These are phyloP conservation scores for Pavo muticus DNA, from an alignment of 2,113 vertebrate species.

Conservation along the genomic window DNA sequence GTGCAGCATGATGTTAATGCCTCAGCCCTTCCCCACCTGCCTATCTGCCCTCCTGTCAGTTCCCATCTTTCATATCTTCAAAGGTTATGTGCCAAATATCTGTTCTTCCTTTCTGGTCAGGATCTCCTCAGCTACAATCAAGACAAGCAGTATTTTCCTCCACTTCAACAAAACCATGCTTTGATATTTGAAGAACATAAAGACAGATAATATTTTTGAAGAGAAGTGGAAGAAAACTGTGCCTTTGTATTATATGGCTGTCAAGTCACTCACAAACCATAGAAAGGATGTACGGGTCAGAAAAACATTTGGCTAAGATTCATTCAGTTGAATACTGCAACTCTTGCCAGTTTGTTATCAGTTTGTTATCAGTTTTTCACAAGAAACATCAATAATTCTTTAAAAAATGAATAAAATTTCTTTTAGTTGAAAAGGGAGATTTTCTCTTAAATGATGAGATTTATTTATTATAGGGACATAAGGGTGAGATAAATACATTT, in stretches of 20 bases:
- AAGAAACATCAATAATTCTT: neutral
- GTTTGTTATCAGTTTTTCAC: neutral
- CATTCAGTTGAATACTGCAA: neutral
- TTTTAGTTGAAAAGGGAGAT: neutral
- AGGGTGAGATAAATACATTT: neutral
- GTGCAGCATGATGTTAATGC: neutral
- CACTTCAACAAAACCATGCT: neutral
- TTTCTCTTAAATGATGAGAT: neutral
- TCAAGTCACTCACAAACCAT: rapidly evolving
- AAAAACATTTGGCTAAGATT: neutral
- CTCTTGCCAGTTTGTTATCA: neutral
- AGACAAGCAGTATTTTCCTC: neutral
- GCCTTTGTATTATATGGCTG: neutral
- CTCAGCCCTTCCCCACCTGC: neutral
- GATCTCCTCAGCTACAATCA: neutral
- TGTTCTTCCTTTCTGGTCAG: neutral
- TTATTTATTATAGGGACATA: neutral
- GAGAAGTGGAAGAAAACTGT: neutral
- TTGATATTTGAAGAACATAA: neutral
- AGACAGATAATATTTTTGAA: neutral
- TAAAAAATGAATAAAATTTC: neutral
- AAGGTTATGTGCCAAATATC: no score
- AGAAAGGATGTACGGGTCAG: neutral
- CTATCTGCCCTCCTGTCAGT: neutral
- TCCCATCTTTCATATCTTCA: neutral